A percentile compares a stretch with the other conserved stretches of the same genome.
Conservation (phyloP, 1,140 invertebrate species). For the Penaeus japonicus region DNA sequence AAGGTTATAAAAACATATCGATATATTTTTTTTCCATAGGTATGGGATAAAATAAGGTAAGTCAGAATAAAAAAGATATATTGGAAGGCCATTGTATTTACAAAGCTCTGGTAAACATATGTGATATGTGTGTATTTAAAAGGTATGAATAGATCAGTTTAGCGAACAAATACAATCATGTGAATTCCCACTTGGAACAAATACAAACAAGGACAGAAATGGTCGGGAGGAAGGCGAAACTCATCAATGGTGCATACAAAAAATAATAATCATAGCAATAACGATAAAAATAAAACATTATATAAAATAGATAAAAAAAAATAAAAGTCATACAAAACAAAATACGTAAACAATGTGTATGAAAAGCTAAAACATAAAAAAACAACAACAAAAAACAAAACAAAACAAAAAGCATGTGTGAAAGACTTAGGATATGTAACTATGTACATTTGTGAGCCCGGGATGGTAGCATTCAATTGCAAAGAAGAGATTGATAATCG, state of each 20-base stretch:
- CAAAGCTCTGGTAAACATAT: conserved; percentile 35
- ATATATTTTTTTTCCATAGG: not conserved
- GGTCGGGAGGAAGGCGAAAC: too few relatives aligned
- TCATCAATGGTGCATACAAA: too few relatives aligned
- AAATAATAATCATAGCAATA: not conserved
- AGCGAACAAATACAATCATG: not conserved
- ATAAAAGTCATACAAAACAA: not conserved
- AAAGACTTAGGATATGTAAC: conserved; percentile 52
- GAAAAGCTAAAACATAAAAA: not conserved
- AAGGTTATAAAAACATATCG: not conserved
- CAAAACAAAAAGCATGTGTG: conserved; percentile 13
- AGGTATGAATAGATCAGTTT: not conserved
- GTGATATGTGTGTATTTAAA: not conserved
- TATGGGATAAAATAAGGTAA: not conserved
- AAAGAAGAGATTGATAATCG: not conserved
- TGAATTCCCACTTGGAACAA: not conserved
- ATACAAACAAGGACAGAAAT: too few relatives aligned
- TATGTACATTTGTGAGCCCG: conserved; percentile 48
- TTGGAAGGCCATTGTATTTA: conserved; percentile 45
- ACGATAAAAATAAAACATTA: not conserved
- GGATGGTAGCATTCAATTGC: not conserved
- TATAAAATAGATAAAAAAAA: not conserved
- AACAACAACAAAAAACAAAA: not conserved
- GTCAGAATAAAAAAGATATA: not conserved
- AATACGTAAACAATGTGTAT: too few relatives aligned